Evolutionary conservation across 2,797 vertebrate species (phyloP), one percentile per base, ranked within the genome.

Genomic region (Hoplostethus mediterraneus): DNA sequence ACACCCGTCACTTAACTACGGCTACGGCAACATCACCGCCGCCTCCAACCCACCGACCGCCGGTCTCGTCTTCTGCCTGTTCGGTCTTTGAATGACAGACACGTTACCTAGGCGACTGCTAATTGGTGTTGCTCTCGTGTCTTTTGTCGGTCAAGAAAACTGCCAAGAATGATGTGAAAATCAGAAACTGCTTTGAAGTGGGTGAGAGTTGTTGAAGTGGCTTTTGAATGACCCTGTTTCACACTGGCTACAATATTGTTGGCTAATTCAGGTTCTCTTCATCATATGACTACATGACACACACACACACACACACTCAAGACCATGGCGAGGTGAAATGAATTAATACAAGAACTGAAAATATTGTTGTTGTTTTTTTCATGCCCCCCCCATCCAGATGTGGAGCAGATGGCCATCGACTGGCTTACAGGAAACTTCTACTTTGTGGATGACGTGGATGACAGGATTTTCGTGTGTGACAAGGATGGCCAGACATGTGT

Each of bases 361-460:
- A 47, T 21, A 44, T 17, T 58, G 17, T 66, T 58, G 17, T 66
- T 69, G 65, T 56, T 63, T 40, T 40, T 40, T 40, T 8, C 38
- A 8, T 40, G 38, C 38, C 61, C 65, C n/a, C 6, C 14, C 9
- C 45, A 38, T 87, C 60, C 90, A 99, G 97, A 98, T 45, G 98
- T 99, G 84, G 97, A 98, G 81, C 97, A 99, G 94, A 98, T 99
- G 97, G 97, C 97, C 52, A 97, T 99, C 0, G 98, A 99, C 90
- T 99, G 98, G 98, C 95, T 99, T 66, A 98, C 97, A 0, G 98
- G 97, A 88, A 99, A 99, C 94, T 97, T 99, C 94, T 99, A 99
- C 93, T 99, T 99, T 47, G 97, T 98, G 90, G 98, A 99, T 70
- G 96, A 98, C 87, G 96, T 99, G 2, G 97, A 98, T 0, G 97